phyloP scores from a whole-genome alignment of 37 sponge, comb jelly and placozoan genomes.

The Crambe crambe region DNA sequence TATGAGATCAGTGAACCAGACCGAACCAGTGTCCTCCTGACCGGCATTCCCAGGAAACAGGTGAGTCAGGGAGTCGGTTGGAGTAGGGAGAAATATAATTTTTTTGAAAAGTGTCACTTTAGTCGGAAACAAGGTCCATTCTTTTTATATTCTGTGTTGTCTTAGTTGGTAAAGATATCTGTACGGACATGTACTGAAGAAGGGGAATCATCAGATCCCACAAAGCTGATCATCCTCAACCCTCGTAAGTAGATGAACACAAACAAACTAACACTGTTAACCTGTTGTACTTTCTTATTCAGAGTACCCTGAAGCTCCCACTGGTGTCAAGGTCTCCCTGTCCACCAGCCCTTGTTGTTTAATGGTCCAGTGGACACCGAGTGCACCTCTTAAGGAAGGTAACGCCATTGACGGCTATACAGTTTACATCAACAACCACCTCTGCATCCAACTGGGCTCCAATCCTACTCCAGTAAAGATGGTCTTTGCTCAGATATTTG shows the following conservation, averaged over 20 bases:
- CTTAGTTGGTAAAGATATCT: conserved; percentile 48
- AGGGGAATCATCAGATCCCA: conserved; percentile 43
- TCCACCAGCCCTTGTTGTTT: neutral
- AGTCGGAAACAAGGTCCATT: too few species aligned
- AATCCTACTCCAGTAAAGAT: neutral
- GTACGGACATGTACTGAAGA: conserved; percentile 29
- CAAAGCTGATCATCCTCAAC: conserved; percentile 35
- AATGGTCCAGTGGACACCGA: conserved; percentile 22
- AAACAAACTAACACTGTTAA: neutral
- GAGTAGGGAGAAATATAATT: too few species aligned
- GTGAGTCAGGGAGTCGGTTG: too few species aligned
- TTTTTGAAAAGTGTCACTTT: too few species aligned
- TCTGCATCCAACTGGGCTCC: neutral
- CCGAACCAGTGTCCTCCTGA: conserved; percentile 9
- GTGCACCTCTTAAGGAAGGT: neutral
- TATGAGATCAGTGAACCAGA: conserved; percentile 17
- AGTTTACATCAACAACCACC: conserved; percentile 13
- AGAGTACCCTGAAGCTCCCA: conserved; percentile 58
- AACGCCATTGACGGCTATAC: conserved; percentile 22
- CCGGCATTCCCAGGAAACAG: conserved; percentile 48
- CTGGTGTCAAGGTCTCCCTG: conserved; percentile 1
- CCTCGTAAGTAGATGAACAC: conserved; percentile 45
- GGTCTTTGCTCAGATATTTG: conserved; percentile 3
- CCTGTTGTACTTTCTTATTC: neutral
- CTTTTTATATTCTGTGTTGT: neutral